Base-by-base conservation (phyloP, 2,113 vertebrate species). In the Phylloscopus whistleri region DNA sequence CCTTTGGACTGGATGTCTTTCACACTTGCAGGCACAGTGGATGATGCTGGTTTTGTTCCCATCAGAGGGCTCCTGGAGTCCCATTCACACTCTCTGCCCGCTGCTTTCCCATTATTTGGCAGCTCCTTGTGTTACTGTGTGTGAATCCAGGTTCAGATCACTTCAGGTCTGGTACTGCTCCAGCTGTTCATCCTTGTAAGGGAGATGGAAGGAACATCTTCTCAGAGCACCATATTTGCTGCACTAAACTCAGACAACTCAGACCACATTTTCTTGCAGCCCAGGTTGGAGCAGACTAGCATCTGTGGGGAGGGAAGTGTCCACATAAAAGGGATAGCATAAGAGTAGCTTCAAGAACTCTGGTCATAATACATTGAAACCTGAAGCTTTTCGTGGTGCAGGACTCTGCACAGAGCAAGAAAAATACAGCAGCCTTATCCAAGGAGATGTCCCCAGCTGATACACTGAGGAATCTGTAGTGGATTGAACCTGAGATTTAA, bases 401-500 rank as follows among this genome's bases (percentile, higher is more conserved):
- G 23, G 46, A 33, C 44, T 46, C 37, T 66, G 63, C 23, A 24
- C 19, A 13, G 64, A 62, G n/a, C 16, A 37, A 79, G 79, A 60
- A 74, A 53, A 63, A 37, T 19, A 21, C 1, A 1, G 44, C 84
- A 93, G 63, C 49, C 27, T 59, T 23, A 41, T 48, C 52, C 73
- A 69, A 58, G 37, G 70, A 75, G 66, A 27, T 64, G 74, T 53
- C 28, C 35, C 55, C 18, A 30, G 31, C 60, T 79, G 68, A 51
- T 68, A 6, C 1, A 12, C 52, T 79, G 88, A 95, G 55, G 52
- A 80, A 77, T 79, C 93, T 51, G 5, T 10, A 84, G 70, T 46
- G 91, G 93, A 94, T 82, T 69, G 88, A 87, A 94, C 84, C 86
- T 80, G 80, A 92, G 93, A 84, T 94, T 92, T 77, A 84, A 55